phyloP scores from a whole-genome alignment of 2,888 invertebrate genomes.

The Hirtodrosophila trivittata region DNA sequence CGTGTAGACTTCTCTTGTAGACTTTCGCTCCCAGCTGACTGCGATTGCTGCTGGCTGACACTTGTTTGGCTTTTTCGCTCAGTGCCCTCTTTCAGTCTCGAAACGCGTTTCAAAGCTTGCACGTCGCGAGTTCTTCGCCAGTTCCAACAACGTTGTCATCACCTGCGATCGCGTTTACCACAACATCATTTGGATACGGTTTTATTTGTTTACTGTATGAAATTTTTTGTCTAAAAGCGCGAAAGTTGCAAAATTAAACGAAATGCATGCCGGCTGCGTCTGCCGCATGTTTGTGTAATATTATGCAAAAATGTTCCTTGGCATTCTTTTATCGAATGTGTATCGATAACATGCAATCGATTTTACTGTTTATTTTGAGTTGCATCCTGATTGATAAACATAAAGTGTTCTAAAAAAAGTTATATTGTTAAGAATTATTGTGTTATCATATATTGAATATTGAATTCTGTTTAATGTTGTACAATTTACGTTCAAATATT shows the following conservation, averaged over 20 bases:
- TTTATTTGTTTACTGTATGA: conserved; percentile 12
- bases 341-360: conserved; percentile 16
- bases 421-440: not conserved
- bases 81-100: conserved; percentile 63
- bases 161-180: conserved; percentile 44
- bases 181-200: conserved; percentile 51
- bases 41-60: conserved; percentile 38
- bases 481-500: no score
- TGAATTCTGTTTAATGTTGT: no score
- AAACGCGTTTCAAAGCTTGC: conserved; percentile 75
- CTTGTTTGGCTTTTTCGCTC: conserved; percentile 64
- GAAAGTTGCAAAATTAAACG: conserved; percentile 46
- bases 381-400: conserved; percentile 5
- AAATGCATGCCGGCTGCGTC: conserved; percentile 21
- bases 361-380: conserved; percentile 10
- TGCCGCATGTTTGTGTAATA: conserved; percentile 35
- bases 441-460: not conserved
- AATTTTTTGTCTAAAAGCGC: conserved; percentile 17
- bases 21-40: conserved; percentile 53
- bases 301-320: conserved; percentile 10
- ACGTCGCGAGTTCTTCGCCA: conserved; percentile 38
- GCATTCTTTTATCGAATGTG: conserved; percentile 11
- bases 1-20: conserved; percentile 59
- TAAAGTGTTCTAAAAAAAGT: conserved; percentile 1
- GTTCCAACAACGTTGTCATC: conserved; percentile 14